These are phyloP conservation scores for Caloenas nicobarica DNA, from an alignment of 2,113 vertebrate species.

Conservation along the genomic window DNA sequence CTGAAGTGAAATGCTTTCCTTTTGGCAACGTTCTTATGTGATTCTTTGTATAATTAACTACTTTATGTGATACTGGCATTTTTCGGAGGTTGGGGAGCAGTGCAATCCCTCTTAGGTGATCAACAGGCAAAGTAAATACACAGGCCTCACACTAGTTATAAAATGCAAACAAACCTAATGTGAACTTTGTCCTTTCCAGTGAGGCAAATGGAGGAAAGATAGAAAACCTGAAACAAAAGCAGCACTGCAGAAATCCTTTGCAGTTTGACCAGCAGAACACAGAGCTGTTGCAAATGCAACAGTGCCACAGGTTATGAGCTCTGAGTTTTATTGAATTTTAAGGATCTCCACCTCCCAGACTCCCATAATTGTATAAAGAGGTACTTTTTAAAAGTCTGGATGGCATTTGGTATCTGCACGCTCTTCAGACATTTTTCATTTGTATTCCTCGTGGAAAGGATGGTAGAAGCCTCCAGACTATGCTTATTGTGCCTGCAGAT, in stretches of 20 bases:
- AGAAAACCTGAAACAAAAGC: slow-evolving; percentile 42
- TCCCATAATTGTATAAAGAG: neutral
- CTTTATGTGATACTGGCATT: neutral
- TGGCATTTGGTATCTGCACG: slow-evolving; percentile 20
- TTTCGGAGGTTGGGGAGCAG: neutral
- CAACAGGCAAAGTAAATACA: slow-evolving; percentile 36
- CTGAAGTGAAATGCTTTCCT: slow-evolving; percentile 24
- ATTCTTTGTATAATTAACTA: slow-evolving; percentile 28
- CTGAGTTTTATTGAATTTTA: neutral
- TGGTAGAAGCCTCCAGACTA: slow-evolving; percentile 6
- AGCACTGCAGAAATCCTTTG: neutral
- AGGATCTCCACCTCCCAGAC: neutral
- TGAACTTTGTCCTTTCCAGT: slow-evolving; percentile 70
- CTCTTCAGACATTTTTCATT: slow-evolving; percentile 41
- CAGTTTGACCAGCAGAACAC: neutral
- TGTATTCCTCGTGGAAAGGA: slow-evolving; percentile 31
- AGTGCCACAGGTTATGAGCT: neutral
- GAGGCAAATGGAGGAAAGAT: slow-evolving; percentile 39
- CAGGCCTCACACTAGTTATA: slow-evolving; percentile 13
- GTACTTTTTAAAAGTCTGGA: neutral
- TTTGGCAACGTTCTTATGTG: neutral
- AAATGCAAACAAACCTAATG: slow-evolving; percentile 57
- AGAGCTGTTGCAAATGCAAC: neutral
- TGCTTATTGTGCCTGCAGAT: neutral
- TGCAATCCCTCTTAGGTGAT: slow-evolving; percentile 1